phyloP scores from a whole-genome alignment of 2,113 vertebrate species.

The Calyptommatus sinebrachiatus region DNA sequence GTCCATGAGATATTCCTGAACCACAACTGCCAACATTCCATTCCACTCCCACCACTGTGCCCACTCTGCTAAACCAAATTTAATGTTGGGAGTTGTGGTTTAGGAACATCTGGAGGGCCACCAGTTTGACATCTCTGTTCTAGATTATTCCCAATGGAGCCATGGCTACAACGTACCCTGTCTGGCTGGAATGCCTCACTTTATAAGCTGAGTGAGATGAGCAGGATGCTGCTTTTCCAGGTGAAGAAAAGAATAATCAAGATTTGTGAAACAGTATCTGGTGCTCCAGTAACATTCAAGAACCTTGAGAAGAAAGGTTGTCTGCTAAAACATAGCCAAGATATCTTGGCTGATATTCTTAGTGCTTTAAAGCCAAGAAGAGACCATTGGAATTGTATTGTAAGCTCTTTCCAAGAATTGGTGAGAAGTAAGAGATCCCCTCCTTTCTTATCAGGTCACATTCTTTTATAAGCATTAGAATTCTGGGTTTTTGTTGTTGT shows the following conservation, averaged over 20 bases:
- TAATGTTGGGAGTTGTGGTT: too few species aligned
- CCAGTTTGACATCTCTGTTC: too few species aligned
- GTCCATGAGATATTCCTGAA: too few species aligned
- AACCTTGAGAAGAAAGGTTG: background rate
- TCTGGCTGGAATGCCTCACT: background rate
- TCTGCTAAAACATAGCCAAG: background rate
- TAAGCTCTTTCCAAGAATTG: background rate
- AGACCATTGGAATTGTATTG: background rate
- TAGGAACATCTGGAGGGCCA: too few species aligned
- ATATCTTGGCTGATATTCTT: background rate
- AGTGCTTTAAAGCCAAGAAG: background rate
- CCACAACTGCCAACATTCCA: too few species aligned
- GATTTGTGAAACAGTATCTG: background rate
- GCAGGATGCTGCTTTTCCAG: background rate
- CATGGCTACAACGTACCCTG: too few species aligned
- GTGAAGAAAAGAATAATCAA: background rate
- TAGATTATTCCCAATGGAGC: too few species aligned
- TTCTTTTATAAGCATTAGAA: background rate
- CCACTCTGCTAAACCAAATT: too few species aligned
- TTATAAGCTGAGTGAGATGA: background rate
- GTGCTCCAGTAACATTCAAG: background rate
- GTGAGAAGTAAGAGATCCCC: background rate
- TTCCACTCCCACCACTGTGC: too few species aligned
- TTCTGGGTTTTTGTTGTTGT: background rate
- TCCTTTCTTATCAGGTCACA: background rate